Evolutionary conservation across 2,113 vertebrate genomes (phyloP).

Genomic region (human (Homo sapiens)): GRCh38 chr17:7030001-7030500

Average conservation of each 20-base stretch:
- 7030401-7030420: background rate
- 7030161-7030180: background rate
- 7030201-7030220: conserved; percentile 10
- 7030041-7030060: background rate
- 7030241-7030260: background rate
- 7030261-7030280: background rate
- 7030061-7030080: background rate
- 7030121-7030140: background rate
- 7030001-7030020: background rate
- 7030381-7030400: background rate
- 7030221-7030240: background rate
- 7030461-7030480: background rate
- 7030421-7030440: background rate
- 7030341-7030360: background rate
- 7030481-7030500: background rate
- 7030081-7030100: background rate
- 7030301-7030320: background rate
- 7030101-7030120: background rate
- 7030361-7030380: background rate
- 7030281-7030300: background rate
- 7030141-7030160: background rate
- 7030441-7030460: background rate
- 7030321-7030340: background rate
- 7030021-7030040: background rate
- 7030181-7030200: background rate